Base-by-base conservation (phyloP, 2,888 invertebrate genomes). In the Peribatodes rhomboidaria region DNA sequence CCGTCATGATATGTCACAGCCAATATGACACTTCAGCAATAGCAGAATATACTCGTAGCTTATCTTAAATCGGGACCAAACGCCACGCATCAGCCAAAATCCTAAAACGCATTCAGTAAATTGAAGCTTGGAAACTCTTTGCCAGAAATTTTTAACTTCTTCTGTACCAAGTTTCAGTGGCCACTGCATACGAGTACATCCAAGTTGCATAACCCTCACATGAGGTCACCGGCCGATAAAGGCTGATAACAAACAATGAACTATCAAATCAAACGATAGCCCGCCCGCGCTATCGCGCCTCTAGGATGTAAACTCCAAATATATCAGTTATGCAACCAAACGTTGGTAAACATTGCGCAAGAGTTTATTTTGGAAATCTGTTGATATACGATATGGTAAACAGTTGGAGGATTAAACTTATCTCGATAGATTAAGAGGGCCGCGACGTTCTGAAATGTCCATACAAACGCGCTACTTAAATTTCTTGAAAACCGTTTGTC, bases 151-250 rank as follows among this genome's bases (percentile, higher is more conserved):
- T 4, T 2, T 6, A 27, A 27, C 2, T 4, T 27, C 27, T 27
- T 27, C 27, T 27, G 6, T 27, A 27, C 2, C 27, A n/a, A n/a
- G n/a, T 27, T 27, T 27, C 27, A 6, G 27, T 27, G 3, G 22
- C 22, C n/a, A 56, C 46, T 20, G 35, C 20, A 14, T 9, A 49
- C n/a, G n/a, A 41, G 49, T 57, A 35, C 0, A 52, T 35, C 11
- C 22, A 52, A 46, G 14, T 27, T n/a, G 9, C 14, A 16, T 18
- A 31, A 2, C 2, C 8, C 20, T 9, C 22, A 10, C 18, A 2
- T 42, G 61, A 53, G 65, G 61, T 65, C 60, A 53, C 9, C 52
- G 61, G n/a, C 61, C 57, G 57, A 60, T 65, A 56, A 39, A 22
- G 33, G 16, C n/a, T 56, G 65, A 60, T 56, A 65, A 60, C 50